Base-by-base conservation (phyloP, 2,113 vertebrate species). In the Numenius arquata region DNA sequence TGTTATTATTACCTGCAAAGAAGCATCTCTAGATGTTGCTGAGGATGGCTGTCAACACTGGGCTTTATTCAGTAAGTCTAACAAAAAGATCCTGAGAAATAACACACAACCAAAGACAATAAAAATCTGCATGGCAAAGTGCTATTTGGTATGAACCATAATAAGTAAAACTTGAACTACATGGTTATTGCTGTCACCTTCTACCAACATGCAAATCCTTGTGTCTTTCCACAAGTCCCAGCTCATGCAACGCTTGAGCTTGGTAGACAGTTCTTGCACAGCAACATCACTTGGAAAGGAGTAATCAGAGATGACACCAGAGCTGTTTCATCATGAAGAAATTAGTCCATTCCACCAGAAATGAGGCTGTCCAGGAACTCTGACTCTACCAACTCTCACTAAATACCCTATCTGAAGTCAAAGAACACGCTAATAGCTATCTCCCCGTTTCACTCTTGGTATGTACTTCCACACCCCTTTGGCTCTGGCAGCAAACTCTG, bases 1-100 rank as follows among this genome's bases (percentile, higher is more conserved):
- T 75, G 58, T 89, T 96, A 45, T 80, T 80, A 32, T 73, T 73
- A 94, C 95, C 90, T 96, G 94, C 71, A 12, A 41, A 9, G 50
- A 77, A 41, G 40, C 66, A 12, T 17, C 52, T 12, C 1, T 27
- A 9, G 71, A 48, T 30, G 15, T 36, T 74, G 52, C n/a, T 21
- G 6, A 29, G 53, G 25, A 36, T n/a, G 12, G 20, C 55, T 71
- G 75, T 52, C 75, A 62, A 38, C 30, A 1, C 19, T 22, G 25
- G 74, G 58, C 19, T 82, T 40, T 52, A 5, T 3, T 23, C 56
- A 26, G 11, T 3, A n/a, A 67, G 25, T 20, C 29, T 38, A 38
- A 66, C 15, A 32, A 84, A 71, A 63, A 56, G n/a, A 85, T 8
- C 2, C 12, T 32, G 19, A 29, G 23, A 80, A 48, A 50, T 11